Evolutionary conservation across 1,140 invertebrate genomes (phyloP).

Genomic region (Drosophila trapezifrons): DNA sequence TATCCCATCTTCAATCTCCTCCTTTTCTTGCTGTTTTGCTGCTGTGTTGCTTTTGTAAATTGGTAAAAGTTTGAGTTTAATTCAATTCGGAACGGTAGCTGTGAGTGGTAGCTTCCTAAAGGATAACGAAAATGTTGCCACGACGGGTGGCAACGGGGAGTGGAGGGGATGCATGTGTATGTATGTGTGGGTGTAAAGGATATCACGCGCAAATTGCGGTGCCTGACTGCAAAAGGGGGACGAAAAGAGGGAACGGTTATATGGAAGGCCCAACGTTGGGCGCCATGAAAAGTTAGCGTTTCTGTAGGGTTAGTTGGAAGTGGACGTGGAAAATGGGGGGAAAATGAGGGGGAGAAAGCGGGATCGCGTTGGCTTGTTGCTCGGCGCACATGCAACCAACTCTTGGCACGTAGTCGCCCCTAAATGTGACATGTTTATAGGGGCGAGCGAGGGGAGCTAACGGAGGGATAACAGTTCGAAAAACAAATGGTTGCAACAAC

Average conservation of each 20-base stretch:
- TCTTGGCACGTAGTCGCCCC: slow-evolving; percentile 73
- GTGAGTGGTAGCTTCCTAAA: slow-evolving; percentile 81
- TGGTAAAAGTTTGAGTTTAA: slow-evolving; percentile 84
- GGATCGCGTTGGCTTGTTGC: slow-evolving; percentile 67
- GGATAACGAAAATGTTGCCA: slow-evolving; percentile 65
- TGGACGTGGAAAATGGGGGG: background rate
- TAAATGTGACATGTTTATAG: slow-evolving; percentile 78
- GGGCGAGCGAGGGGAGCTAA: background rate
- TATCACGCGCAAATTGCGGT: slow-evolving; percentile 82
- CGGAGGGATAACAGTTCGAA: slow-evolving; percentile 39
- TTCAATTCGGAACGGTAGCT: slow-evolving; percentile 84
- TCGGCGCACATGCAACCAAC: slow-evolving; percentile 72
- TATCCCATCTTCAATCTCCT: background rate
- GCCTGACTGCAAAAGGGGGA: slow-evolving; percentile 63
- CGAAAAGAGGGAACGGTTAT: background rate
- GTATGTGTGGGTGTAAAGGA: slow-evolving; percentile 67
- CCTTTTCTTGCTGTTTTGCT: slow-evolving; percentile 39
- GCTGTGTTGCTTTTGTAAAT: slow-evolving; percentile 80
- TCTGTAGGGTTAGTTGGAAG: background rate
- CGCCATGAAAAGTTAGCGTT: slow-evolving; percentile 29
- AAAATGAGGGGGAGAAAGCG: background rate
- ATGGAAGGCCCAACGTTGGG: slow-evolving; percentile 19
- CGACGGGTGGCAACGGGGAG: background rate
- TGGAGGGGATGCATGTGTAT: background rate
- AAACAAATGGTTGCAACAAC: slow-evolving; percentile 49